Evolutionary conservation across 1,140 invertebrate species (phyloP).

Genomic region (Panulirus ornatus): DNA sequence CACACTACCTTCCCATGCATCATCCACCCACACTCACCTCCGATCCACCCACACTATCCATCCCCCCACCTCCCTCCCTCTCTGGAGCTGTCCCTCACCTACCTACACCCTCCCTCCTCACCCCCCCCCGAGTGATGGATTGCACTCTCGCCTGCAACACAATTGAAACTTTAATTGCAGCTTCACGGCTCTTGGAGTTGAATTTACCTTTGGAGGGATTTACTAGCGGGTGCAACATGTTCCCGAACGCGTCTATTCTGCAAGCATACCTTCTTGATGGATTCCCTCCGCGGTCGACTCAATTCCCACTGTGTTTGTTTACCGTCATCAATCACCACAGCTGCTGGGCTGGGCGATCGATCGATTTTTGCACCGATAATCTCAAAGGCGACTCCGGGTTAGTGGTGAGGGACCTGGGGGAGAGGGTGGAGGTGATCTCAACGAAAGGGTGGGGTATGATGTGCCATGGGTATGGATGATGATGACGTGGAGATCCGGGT

Average conservation of each 20-base stretch:
- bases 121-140: not conserved
- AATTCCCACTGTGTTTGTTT: not conserved
- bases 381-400: no score
- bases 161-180: constrained; percentile 33
- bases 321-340: not conserved
- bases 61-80: not conserved
- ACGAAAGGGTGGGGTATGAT: no score
- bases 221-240: no score
- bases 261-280: not conserved
- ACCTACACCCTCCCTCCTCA: not conserved
- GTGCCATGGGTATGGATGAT: no score
- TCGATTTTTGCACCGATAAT: not conserved
- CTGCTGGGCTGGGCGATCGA: not conserved
- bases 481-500: no score
- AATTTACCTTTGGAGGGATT: no score
- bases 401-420: no score
- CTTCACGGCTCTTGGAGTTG: constrained; percentile 20
- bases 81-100: not conserved
- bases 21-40: not conserved
- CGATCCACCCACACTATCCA: not conserved
- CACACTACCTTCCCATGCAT: not conserved
- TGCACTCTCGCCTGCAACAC: not conserved
- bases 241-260: no score
- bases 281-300: not conserved
- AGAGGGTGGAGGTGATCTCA: no score